A percentile compares a stretch with the other conserved stretches of the same genome.
These are phyloP conservation scores for Syrista parreyssii DNA, from an alignment of 2,888 invertebrate species.

Conservation along the genomic window DNA sequence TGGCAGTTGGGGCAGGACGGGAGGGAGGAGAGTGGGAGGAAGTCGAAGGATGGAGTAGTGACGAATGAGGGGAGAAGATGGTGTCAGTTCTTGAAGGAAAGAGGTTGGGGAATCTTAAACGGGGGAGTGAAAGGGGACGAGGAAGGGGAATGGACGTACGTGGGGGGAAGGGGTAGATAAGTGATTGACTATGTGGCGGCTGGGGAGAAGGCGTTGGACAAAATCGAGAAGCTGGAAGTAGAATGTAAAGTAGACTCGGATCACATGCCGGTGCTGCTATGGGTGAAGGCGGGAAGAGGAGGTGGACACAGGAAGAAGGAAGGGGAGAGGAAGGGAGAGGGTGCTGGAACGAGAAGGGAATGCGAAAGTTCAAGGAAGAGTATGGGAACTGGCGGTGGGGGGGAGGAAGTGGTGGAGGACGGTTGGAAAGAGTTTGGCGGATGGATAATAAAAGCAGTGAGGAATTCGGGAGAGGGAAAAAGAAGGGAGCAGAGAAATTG, in stretches of 20 bases:
- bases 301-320: background rate
- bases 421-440: too few species aligned
- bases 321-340: background rate
- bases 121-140: constrained; percentile 8
- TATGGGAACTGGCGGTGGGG: too few species aligned
- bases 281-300: background rate
- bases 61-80: too few species aligned
- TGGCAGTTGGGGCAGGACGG: too few species aligned
- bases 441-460: too few species aligned
- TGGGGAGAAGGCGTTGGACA: background rate
- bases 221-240: background rate
- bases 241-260: constrained; percentile 10
- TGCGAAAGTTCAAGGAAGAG: too few species aligned
- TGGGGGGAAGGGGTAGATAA: background rate
- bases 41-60: too few species aligned
- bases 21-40: too few species aligned
- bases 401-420: too few species aligned
- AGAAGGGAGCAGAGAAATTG: too few species aligned
- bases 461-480: too few species aligned
- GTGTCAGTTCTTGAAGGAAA: background rate
- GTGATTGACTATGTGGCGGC: constrained; percentile 7
- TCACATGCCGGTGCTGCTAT: background rate
- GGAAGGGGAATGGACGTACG: constrained; percentile 9
- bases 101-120: constrained; percentile 12
- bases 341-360: too few species aligned